Evolutionary conservation across 1,140 invertebrate species (phyloP).

Genomic region (Lithobius niger): DNA sequence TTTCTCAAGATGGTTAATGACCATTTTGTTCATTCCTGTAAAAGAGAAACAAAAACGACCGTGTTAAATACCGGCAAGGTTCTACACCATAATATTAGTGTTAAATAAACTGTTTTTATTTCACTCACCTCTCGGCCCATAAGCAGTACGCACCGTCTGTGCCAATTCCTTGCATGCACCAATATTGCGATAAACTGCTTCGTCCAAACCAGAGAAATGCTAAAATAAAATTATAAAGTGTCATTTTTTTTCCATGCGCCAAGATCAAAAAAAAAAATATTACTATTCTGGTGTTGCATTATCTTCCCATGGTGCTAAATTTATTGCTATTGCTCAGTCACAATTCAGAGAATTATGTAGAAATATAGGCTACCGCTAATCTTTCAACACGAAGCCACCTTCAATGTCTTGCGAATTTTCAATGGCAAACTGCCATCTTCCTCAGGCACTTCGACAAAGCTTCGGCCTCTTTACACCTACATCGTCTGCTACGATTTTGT

Average conservation of each 20-base stretch:
- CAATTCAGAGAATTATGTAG: too few relatives aligned
- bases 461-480: too few relatives aligned
- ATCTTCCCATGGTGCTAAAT: neutral
- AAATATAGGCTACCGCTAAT: neutral
- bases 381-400: too few relatives aligned
- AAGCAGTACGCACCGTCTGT: constrained; percentile 81
- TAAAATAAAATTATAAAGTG: constrained; percentile 35
- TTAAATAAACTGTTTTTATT: too few relatives aligned
- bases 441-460: too few relatives aligned
- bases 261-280: neutral
- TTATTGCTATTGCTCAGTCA: too few relatives aligned
- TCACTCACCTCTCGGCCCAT: constrained; percentile 82
- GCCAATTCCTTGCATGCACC: constrained; percentile 90
- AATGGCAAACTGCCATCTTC: too few relatives aligned
- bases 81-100: too few relatives aligned
- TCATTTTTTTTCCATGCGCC: neutral
- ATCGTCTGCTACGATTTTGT: too few relatives aligned
- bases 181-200: constrained; percentile 93
- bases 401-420: too few relatives aligned
- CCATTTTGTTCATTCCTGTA: constrained; percentile 98
- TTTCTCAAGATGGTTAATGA: constrained; percentile 98
- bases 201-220: constrained; percentile 92
- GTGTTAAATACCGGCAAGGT: too few relatives aligned
- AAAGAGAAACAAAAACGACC: constrained; percentile 11
- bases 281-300: neutral